These are phyloP conservation scores for Dinomys branickii DNA, from an alignment of 2,113 vertebrate species.

Conservation along the genomic window DNA sequence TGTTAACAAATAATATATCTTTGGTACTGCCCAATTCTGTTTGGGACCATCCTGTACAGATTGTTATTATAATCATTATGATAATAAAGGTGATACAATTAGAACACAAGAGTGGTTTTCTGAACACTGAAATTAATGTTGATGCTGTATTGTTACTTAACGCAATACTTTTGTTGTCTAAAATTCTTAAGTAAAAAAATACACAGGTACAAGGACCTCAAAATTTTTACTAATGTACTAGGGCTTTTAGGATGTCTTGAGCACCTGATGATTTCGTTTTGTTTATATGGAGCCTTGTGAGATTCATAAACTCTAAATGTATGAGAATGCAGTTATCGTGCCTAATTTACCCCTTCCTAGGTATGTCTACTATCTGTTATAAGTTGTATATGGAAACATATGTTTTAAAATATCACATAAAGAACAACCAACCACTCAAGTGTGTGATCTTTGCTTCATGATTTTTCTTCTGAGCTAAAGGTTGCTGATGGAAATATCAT, in stretches of 20 bases:
- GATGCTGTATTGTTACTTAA: neutral
- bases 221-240: neutral
- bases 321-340: neutral
- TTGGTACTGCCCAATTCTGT: neutral
- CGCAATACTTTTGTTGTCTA: neutral
- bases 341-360: neutral
- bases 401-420: neutral
- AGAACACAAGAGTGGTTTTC: neutral
- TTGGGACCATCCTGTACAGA: neutral
- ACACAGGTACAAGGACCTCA: neutral
- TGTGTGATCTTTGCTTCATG: neutral
- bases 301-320: conserved; percentile 12
- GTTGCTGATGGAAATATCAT: conserved; percentile 44
- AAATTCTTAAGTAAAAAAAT: conserved; percentile 1
- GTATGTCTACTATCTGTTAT: neutral
- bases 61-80: neutral
- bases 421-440: neutral
- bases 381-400: neutral
- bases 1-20: neutral
- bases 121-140: neutral
- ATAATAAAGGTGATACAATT: neutral
- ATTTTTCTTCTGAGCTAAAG: conserved; percentile 48
- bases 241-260: neutral
- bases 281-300: neutral
- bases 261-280: neutral